These are phyloP conservation scores for Zalophus californianus DNA, from an alignment of 2,797 vertebrate species.

Conservation along the genomic window DNA sequence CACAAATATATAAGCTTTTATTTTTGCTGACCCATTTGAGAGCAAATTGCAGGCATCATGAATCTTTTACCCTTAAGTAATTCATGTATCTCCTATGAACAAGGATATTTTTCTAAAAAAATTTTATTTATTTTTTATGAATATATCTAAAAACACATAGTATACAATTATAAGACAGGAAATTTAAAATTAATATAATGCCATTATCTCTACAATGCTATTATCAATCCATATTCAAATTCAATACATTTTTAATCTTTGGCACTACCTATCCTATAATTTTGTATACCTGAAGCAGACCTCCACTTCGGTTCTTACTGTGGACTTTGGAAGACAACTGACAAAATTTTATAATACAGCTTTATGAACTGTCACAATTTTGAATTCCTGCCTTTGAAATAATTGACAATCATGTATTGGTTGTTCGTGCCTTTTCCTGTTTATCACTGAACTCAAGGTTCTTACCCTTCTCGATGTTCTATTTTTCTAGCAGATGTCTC, in stretches of 20 bases:
- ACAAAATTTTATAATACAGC: conserved; percentile 10
- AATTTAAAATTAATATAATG: conserved; percentile 33
- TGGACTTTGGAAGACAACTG: background rate
- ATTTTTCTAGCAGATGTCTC: background rate
- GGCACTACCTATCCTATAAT: background rate
- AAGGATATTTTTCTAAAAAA: background rate
- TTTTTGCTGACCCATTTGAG: conserved; percentile 24
- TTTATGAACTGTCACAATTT: background rate
- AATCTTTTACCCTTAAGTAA: conserved; percentile 10
- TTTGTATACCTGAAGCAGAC: background rate
- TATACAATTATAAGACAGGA: background rate
- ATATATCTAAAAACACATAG: conserved; percentile 16
- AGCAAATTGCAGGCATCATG: background rate
- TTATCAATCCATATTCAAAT: conserved; percentile 24
- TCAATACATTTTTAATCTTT: conserved; percentile 1
- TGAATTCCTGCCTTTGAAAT: conserved; percentile 24
- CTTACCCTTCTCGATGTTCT: background rate
- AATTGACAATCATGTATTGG: background rate
- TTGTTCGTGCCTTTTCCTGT: background rate
- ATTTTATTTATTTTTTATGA: background rate
- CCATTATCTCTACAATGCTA: background rate
- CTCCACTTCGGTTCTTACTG: background rate
- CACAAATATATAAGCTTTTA: background rate
- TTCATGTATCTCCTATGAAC: background rate
- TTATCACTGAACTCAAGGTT: conserved; percentile 4